These are phyloP conservation scores for Probosciger aterrimus DNA, from an alignment of 2,113 vertebrate species.

Conservation along the genomic window DNA sequence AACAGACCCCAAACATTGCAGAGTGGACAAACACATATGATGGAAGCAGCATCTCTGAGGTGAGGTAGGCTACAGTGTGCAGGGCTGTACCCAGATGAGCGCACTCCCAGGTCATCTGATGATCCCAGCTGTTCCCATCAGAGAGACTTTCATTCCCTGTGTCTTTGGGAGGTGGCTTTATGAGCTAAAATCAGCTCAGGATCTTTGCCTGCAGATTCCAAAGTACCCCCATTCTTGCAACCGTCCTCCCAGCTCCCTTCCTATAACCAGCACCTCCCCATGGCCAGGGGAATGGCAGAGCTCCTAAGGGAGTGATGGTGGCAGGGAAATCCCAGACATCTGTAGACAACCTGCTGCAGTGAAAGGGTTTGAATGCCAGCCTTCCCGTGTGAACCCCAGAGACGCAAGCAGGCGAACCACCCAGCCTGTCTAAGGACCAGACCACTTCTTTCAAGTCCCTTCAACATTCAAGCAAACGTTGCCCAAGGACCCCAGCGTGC, in stretches of 20 bases:
- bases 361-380: background rate
- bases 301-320: background rate
- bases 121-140: background rate
- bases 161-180: background rate
- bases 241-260: background rate
- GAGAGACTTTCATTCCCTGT: accelerated
- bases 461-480: background rate
- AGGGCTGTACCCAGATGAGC: background rate
- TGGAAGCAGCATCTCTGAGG: background rate
- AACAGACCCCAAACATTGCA: background rate
- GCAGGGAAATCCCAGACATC: background rate
- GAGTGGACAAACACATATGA: background rate
- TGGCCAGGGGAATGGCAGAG: background rate
- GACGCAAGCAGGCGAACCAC: background rate
- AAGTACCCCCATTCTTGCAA: background rate
- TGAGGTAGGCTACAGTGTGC: background rate
- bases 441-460: background rate
- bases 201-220: background rate
- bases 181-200: background rate
- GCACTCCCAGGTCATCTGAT: background rate
- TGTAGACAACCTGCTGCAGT: background rate
- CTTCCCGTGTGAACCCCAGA: background rate
- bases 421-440: background rate
- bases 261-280: background rate
- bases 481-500: background rate